phyloP scores from a whole-genome alignment of 1,140 invertebrate genomes.

The Asbolus verrucosus region DNA sequence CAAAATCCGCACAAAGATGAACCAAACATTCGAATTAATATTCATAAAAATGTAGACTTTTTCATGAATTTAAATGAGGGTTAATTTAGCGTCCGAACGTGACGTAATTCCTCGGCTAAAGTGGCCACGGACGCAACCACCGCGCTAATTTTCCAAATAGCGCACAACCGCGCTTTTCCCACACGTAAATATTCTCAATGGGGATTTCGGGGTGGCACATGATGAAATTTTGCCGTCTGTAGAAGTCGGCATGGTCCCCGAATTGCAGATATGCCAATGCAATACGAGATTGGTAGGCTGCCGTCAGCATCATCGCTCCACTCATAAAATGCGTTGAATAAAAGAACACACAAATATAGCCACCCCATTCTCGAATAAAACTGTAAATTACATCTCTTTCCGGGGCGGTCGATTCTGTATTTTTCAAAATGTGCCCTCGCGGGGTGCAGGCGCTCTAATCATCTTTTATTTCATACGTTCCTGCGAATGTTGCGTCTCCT shows the following conservation, averaged over 20 bases:
- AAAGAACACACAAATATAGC: constrained; percentile 36
- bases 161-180: neutral
- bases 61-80: neutral
- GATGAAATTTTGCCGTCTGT: constrained; percentile 32
- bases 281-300: constrained; percentile 37
- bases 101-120: too few relatives aligned
- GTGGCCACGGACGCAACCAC: neutral
- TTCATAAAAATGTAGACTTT: neutral
- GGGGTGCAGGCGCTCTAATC: constrained; percentile 24
- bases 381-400: constrained; percentile 31
- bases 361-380: constrained; percentile 34
- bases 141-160: neutral
- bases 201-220: neutral
- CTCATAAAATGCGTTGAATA: constrained; percentile 38
- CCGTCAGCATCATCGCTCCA: constrained; percentile 32
- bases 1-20: neutral
- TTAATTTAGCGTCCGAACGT: neutral
- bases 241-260: constrained; percentile 20
- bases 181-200: constrained; percentile 8
- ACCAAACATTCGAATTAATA: neutral
- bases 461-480: too few relatives aligned
- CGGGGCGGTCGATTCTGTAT: constrained; percentile 16
- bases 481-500: too few relatives aligned
- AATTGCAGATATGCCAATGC: constrained; percentile 37
- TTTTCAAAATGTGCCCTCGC: constrained; percentile 2